A percentile compares a stretch with the other conserved stretches of the same genome.
Conservation (phyloP, 2,797 vertebrate species). For the Acanthurus tractus region DNA sequence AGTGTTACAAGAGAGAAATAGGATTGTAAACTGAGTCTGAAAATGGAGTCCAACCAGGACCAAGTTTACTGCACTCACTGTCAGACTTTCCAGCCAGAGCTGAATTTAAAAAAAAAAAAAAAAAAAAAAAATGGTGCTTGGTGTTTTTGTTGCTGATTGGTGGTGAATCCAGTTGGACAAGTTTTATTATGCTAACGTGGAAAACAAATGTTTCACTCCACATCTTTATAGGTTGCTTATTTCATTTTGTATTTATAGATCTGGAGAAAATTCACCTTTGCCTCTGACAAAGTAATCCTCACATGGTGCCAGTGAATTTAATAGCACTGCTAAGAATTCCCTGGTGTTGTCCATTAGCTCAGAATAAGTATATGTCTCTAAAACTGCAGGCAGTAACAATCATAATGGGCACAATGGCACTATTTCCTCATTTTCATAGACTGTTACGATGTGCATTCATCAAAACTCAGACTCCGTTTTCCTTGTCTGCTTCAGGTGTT, state of each 20-base stretch:
- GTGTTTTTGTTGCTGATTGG: conserved; percentile 16
- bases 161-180: conserved; percentile 52
- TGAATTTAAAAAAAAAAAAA: conserved; percentile 37
- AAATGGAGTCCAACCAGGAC: conserved; percentile 40
- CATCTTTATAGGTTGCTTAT: conserved; percentile 46
- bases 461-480: background rate
- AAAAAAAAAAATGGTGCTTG: conserved; percentile 40
- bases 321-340: conserved; percentile 31
- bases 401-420: conserved; percentile 2
- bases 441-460: conserved; percentile 4
- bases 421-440: conserved; percentile 13
- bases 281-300: conserved; percentile 39
- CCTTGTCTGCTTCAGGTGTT: conserved; percentile 83
- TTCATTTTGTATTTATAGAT: conserved; percentile 49
- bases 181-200: conserved; percentile 46
- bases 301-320: conserved; percentile 44
- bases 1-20: conserved; percentile 16
- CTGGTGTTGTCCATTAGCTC: conserved; percentile 36
- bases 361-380: conserved; percentile 31
- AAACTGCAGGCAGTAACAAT: conserved; percentile 30
- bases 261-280: conserved; percentile 17
- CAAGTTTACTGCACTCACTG: conserved; percentile 35
- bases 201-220: conserved; percentile 53
- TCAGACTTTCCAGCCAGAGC: conserved; percentile 68
- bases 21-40: conserved; percentile 33